Evolutionary conservation across 2,113 vertebrate genomes (phyloP), one percentile per base, ranked within the genome.

Genomic region (Polypterus senegalus): DNA sequence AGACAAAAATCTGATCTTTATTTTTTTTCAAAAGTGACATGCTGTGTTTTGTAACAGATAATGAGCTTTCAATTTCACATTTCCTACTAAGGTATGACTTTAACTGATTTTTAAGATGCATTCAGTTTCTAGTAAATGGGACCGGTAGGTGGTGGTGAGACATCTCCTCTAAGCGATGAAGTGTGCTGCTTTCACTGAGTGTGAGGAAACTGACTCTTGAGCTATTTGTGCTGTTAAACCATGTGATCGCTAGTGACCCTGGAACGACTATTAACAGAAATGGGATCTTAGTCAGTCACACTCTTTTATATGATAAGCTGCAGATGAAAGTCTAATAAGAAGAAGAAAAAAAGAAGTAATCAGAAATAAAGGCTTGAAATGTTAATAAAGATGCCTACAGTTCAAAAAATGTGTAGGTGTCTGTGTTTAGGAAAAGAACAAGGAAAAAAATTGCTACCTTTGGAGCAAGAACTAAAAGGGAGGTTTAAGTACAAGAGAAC

Each of bases 401-500:
- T 57, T 57, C 56, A 57, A 7, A 8, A 11, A 55, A 9, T 5
- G 10, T 44, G 56, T 44, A 11, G 56, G 56, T 27, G 56, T 57
- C 56, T 44, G 56, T 8, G 56, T 6, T 44, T 57, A 45, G 59
- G 59, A 61, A 47, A 59, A 53, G 47, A 57, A 47, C 10, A 65
- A 64, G 70, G 67, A 65, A 75, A 68, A 69, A 76, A 53, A 51
- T 53, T 59, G 58, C 62, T 57, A 46, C 61, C 59, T 7, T 55
- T 7, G 5, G 51, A 54, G 45, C 61, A 54, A 77, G 74, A 74
- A 68, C 71, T 77, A 73, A 66, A 66, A 71, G 66, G 75, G 75
- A 58, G 52, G 73, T 62, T 66, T 49, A 51, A 63, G 60, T 67
- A 69, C 56, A 76, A 66, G 80, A 73, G 72, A 73, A 74, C 46